Evolutionary conservation across 92 coral and sea anemone genomes (phyloP), one percentile per base, ranked within the genome.

Genomic region (Parazoanthus swiftii): DNA sequence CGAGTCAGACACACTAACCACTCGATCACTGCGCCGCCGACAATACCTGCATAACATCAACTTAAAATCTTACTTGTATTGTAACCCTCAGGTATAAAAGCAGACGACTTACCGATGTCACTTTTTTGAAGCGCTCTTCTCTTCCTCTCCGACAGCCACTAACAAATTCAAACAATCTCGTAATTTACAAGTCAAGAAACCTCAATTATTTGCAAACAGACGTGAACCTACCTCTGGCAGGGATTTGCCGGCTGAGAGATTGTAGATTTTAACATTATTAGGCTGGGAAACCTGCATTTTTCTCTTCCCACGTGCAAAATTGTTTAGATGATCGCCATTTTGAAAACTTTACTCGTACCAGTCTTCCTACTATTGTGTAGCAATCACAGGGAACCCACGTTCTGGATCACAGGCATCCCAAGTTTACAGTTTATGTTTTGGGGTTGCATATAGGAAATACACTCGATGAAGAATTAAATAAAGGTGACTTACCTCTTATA

Each of bases 61-160:
- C 70, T 26, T 9, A 23, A 63, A 4, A 63, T 23, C 70, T 20
- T 5, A 18, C 26, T 8, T 29, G 33, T 29, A 63, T 26, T 23
- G 26, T 18, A 63, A 20, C 70, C 25, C 18, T 18, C 33, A 29
- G 33, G 70, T 18, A 20, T 23, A 7, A 43, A 84, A 84, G 26
- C 21, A 46, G 7, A 44, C 35, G 46, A 14, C 98, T 86, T 89
- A 97, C 99, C 98, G 81, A 97, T 90, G 83, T 97, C 99, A 86
- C 91, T 94, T 80, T 95, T 97, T 80, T 97, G 99, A 46, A 97
- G 86, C 5, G 93, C 85, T 81, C 99, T 88, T 65, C 98, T 89
- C 85, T 96, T 92, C 87, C 98, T 90, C 83, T 97, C 99, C 10
- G 99, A 97, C n/a, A 97, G 95, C 99, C 99, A 97, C 99, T 97